Evolutionary conservation across 2,113 vertebrate genomes (phyloP).

Genomic region (Haemorhous mexicanus): DNA sequence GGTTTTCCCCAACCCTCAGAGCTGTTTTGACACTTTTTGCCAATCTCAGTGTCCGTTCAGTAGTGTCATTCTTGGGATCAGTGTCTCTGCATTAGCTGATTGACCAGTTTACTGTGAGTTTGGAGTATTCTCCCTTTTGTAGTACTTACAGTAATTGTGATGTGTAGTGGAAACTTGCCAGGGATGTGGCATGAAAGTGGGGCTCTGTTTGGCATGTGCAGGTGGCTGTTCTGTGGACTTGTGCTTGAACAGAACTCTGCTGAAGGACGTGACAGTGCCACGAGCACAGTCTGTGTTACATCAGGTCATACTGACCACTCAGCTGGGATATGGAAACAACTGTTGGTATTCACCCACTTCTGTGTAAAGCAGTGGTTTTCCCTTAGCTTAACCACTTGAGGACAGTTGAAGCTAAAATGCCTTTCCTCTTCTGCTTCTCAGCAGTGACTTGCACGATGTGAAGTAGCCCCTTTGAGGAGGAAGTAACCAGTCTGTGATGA

Average conservation of each 20-base stretch:
- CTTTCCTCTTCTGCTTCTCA: not conserved
- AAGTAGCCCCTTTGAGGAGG: not conserved
- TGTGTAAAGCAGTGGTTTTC: not conserved
- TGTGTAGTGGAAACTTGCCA: not conserved
- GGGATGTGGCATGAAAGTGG: not conserved
- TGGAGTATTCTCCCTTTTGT: not conserved
- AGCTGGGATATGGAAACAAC: not conserved
- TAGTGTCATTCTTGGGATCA: not conserved
- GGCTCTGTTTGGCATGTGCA: not conserved
- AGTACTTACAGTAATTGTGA: not conserved
- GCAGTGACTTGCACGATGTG: not conserved
- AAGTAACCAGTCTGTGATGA: not conserved
- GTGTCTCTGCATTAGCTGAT: not conserved
- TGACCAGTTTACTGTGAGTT: not conserved
- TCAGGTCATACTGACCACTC: not conserved
- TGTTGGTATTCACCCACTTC: not conserved
- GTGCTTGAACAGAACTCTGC: not conserved
- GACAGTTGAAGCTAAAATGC: not conserved
- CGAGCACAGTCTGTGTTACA: not conserved
- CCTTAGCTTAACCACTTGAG: not conserved
- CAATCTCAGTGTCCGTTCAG: not conserved
- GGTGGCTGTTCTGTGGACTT: not conserved
- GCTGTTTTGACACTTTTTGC: not conserved
- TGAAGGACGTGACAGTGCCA: not conserved
- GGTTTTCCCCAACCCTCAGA: not conserved